phyloP scores from a whole-genome alignment of 2,888 invertebrate species.

The Busseola fusca region DNA sequence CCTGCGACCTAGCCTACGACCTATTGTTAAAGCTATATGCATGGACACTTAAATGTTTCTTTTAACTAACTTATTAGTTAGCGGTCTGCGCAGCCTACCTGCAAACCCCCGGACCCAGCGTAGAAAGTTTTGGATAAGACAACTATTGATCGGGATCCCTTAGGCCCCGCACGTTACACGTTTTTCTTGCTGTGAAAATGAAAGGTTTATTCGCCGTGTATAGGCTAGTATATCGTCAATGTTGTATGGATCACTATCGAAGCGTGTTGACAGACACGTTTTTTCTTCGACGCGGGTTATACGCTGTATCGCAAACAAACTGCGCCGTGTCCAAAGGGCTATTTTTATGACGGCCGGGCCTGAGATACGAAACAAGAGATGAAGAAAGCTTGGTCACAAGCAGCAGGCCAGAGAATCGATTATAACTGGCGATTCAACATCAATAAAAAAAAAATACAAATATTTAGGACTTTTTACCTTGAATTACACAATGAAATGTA shows the following conservation, averaged over 20 bases:
- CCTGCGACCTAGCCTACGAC: background rate
- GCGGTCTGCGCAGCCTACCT: background rate
- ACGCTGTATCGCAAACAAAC: background rate
- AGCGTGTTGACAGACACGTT: too few relatives aligned
- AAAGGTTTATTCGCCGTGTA: background rate
- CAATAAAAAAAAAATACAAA: conserved; percentile 12
- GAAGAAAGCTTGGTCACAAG: background rate
- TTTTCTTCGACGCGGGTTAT: background rate
- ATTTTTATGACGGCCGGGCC: background rate
- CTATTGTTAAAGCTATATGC: background rate
- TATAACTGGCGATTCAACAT: background rate
- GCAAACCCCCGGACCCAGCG: background rate
- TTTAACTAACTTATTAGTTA: background rate
- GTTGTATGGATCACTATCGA: background rate
- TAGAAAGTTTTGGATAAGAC: too few relatives aligned
- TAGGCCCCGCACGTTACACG: background rate
- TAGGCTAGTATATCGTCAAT: background rate
- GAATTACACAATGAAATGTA: conserved; percentile 12
- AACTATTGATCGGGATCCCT: background rate
- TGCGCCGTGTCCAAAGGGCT: background rate
- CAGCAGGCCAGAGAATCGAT: too few relatives aligned
- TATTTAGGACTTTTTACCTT: background rate
- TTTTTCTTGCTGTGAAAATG: background rate
- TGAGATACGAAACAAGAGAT: background rate
- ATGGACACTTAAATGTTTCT: background rate